Conservation (phyloP, 2,888 invertebrate species). For the Ophonus ardosiacus region DNA sequence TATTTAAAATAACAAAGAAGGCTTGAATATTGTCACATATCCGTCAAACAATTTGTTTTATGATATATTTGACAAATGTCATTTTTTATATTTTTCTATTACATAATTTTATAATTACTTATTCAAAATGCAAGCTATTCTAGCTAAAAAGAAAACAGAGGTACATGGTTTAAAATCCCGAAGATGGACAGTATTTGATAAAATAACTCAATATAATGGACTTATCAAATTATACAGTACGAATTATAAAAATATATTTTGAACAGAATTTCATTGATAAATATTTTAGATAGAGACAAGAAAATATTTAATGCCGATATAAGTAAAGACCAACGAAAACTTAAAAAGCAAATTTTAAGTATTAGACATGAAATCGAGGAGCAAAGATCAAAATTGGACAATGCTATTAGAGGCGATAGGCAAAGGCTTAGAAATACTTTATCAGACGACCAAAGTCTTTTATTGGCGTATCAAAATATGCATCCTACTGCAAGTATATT, state of each 20-base stretch:
- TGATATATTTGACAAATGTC: not conserved
- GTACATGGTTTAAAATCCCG: slow-evolving; percentile 82
- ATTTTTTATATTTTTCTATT: not conserved
- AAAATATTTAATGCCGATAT: slow-evolving; percentile 80
- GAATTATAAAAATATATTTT: slow-evolving; percentile 81
- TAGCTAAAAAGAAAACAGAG: slow-evolving; percentile 76
- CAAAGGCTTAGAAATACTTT: slow-evolving; percentile 80
- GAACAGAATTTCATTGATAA: slow-evolving; percentile 6
- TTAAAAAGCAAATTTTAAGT: slow-evolving; percentile 79
- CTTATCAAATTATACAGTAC: slow-evolving; percentile 80
- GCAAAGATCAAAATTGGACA: slow-evolving; percentile 79
- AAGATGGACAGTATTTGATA: slow-evolving; percentile 82
- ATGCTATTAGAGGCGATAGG: slow-evolving; percentile 80
- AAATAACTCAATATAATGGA: slow-evolving; percentile 82
- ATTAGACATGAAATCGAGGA: slow-evolving; percentile 79
- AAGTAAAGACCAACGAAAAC: slow-evolving; percentile 75
- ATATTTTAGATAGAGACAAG: slow-evolving; percentile 78
- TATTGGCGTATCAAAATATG: slow-evolving; percentile 78
- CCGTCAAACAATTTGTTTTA: too few species aligned
- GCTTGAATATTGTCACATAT: too few species aligned
- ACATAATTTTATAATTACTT: slow-evolving; percentile 1
- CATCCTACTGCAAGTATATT: slow-evolving; percentile 71
- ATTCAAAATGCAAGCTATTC: not conserved
- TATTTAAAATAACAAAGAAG: too few species aligned
- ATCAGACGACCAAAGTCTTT: slow-evolving; percentile 79